Evolutionary conservation across 2,797 vertebrate genomes (phyloP).

Genomic region (Sebastes nivosus): DNA sequence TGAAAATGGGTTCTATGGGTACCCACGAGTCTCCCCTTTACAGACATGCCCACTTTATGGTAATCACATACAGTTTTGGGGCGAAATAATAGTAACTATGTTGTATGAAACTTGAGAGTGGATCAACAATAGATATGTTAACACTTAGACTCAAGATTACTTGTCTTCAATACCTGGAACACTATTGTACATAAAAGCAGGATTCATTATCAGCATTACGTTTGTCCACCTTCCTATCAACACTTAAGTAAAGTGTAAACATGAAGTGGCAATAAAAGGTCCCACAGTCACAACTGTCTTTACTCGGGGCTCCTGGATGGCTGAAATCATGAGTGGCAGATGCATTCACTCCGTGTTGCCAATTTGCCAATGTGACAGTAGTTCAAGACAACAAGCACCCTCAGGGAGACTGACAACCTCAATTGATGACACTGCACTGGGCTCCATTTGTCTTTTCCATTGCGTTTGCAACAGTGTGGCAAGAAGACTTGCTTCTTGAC

Average conservation of each 20-base stretch:
- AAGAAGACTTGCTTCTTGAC: slow-evolving; percentile 21
- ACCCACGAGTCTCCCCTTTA: too few species aligned
- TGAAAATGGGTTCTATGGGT: too few species aligned
- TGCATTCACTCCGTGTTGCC: slow-evolving; percentile 21
- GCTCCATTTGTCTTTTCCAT: slow-evolving; percentile 21
- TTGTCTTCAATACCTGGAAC: not conserved
- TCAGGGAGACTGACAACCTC: slow-evolving; percentile 13
- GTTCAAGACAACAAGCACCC: slow-evolving; percentile 13
- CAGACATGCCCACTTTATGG: too few species aligned
- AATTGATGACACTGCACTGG: slow-evolving; percentile 30
- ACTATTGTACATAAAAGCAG: not conserved
- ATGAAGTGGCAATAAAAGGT: not conserved
- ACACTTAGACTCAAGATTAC: not conserved
- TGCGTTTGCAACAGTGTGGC: slow-evolving; percentile 16
- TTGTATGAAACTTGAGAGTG: not conserved
- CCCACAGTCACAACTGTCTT: not conserved
- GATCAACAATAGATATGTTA: not conserved
- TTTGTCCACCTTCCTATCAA: not conserved
- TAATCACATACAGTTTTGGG: too few species aligned
- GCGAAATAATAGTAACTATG: not conserved
- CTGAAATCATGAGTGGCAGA: slow-evolving; percentile 22
- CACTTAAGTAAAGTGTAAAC: not conserved
- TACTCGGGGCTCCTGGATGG: not conserved
- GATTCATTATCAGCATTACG: not conserved
- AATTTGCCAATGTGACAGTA: slow-evolving; percentile 32